A percentile compares a stretch with the other conserved stretches of the same genome.
Conservation (phyloP, 2,113 vertebrate species). For the Otolemur garnettii region DNA sequence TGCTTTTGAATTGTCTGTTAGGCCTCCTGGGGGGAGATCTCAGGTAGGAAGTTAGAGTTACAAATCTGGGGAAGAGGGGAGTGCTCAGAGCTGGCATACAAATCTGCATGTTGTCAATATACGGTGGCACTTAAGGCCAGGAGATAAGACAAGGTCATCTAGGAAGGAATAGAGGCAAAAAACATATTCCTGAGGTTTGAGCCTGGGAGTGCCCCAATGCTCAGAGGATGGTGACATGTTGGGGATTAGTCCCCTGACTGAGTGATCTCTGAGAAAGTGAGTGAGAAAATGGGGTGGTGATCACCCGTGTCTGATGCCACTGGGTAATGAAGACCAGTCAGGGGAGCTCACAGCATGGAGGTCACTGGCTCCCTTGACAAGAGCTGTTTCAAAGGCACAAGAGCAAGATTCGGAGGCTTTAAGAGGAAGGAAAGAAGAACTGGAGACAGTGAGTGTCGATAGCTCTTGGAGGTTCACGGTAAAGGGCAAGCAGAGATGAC, state of each 20-base stretch:
- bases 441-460: not conserved
- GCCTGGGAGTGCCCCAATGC: not conserved
- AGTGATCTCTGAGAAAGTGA: not conserved
- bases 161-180: not conserved
- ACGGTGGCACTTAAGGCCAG: not conserved
- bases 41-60: too few relatives aligned
- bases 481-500: not conserved
- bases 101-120: not conserved
- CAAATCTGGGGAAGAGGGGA: too few relatives aligned
- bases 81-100: not conserved
- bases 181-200: not conserved
- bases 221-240: not conserved
- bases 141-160: not conserved
- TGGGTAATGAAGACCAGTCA: not conserved
- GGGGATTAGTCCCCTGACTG: not conserved
- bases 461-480: not conserved
- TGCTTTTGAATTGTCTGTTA: not conserved
- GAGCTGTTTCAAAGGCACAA: not conserved
- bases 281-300: not conserved
- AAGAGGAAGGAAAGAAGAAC: not conserved
- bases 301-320: not conserved
- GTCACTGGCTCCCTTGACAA: not conserved
- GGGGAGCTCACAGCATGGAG: not conserved
- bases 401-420: not conserved
- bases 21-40: not conserved